Evolutionary conservation across 2,888 invertebrate species (phyloP), one percentile per base, ranked within the genome.

Genomic region (Cremastinae sp.): DNA sequence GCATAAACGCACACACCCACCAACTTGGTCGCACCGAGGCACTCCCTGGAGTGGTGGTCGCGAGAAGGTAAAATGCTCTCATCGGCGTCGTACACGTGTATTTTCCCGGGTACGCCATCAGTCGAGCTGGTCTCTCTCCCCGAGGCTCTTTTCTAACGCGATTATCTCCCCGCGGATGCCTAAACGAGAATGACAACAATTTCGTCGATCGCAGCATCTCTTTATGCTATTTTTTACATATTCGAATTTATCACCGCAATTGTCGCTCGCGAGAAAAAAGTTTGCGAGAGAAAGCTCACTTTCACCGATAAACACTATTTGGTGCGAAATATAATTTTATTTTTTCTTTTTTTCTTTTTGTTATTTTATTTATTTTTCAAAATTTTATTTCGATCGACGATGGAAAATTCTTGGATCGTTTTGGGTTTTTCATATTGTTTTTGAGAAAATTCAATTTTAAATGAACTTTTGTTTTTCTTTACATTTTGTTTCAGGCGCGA

Each of bases 401-500:
- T n/a, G n/a, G n/a, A n/a, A n/a, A n/a, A n/a, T n/a, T n/a, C n/a
- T n/a, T n/a, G n/a, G n/a, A n/a, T 41, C 9, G n/a, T n/a, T 41
- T 41, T 1, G 10, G 41, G n/a, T n/a, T 9, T 41, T 41, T 41
- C 12, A 14, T 43, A 14, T 43, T 43, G 12, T 43, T 7, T 22
- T 3, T 3, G 8, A 8, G 8, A 56, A 45, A 20, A 12, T 51
- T 5, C 2, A 10, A 62, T n/a, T 65, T 56, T 49, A 5, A 61
- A 41, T 28, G 7, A 54, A 8, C 5, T 62, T n/a, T n/a, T n/a
- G n/a, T n/a, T n/a, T n/a, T n/a, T n/a, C n/a, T n/a, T n/a, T n/a
- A n/a, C n/a, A n/a, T 83, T 83, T 85, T 82, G 49, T 91, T 91
- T 0, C 90, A 95, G 95, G 94, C 94, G 47, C 93, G 93, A 88